A percentile compares a stretch with the other conserved stretches of the same genome.
These are phyloP conservation scores for Sceloporus tristichus DNA, from an alignment of 2,113 vertebrate genomes.

Conservation along the genomic window DNA sequence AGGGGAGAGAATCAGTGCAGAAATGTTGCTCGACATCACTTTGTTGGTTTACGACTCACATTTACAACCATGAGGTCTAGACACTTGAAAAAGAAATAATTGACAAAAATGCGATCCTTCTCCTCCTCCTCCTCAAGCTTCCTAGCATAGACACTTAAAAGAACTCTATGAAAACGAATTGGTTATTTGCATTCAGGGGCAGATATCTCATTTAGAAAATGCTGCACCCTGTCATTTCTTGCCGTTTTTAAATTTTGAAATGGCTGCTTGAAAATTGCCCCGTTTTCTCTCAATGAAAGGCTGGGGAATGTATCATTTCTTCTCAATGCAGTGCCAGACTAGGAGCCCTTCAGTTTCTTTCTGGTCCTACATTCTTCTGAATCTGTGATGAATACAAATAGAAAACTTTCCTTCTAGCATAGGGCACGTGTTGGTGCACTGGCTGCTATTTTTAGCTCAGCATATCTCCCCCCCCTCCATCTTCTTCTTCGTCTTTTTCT, in stretches of 20 bases:
- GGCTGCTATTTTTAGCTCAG: constrained; percentile 23
- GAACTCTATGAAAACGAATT: neutral
- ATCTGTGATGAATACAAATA: constrained; percentile 37
- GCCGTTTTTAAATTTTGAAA: neutral
- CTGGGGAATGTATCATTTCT: neutral
- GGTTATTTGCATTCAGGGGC: neutral
- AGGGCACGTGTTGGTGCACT: neutral
- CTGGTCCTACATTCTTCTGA: neutral
- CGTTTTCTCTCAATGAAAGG: neutral
- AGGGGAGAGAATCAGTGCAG: too few relatives aligned
- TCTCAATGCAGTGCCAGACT: neutral
- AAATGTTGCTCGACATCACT: too few relatives aligned
- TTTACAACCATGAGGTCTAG: neutral
- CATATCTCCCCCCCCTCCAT: too few relatives aligned
- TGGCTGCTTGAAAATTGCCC: neutral
- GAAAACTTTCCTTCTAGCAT: constrained; percentile 24
- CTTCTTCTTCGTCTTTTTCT: neutral
- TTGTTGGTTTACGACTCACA: too few relatives aligned
- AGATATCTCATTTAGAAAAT: neutral
- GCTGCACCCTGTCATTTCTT: neutral
- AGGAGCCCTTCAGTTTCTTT: constrained; percentile 13
- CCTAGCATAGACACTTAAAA: too few relatives aligned
- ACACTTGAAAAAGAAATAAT: neutral
- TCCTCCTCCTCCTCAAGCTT: too few relatives aligned
- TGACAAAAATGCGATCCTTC: too few relatives aligned